Base-by-base conservation (phyloP, 2,888 invertebrate species). In the Cephus pulcher region DNA sequence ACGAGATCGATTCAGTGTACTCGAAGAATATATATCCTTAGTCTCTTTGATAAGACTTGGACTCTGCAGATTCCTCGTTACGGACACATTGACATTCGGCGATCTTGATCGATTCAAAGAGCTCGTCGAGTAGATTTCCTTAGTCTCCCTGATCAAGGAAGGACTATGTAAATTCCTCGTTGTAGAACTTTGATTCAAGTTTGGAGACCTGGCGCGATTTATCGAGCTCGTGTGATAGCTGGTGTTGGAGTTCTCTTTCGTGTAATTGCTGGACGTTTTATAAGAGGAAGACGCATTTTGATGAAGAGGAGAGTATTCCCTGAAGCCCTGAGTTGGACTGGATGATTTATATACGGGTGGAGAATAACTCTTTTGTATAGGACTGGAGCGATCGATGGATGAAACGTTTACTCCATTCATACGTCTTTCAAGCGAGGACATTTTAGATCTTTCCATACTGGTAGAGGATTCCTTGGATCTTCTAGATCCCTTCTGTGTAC, bases 401-500 rank as follows among this genome's bases (percentile, higher is more conserved):
- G 85, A 82, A 0, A 84, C 81, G 74, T 88, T 90, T 32, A 88
- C 32, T 1, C 89, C 90, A 74, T 90, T 91, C 86, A 88, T 89
- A 73, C 88, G 87, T 75, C 89, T 87, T 70, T 91, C 91, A 40
- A 89, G 74, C 0, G 91, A 89, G 1, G 90, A 89, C 6, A 88
- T 76, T 71, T 89, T 89, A 0, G 87, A 82, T 69, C 86, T 82
- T 4, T 89, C 90, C 12, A 85, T 79, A 33, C 85, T 89, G 12
- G 86, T 83, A 6, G 84, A 84, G 0, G 86, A 87, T 71, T 89
- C 89, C 73, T 86, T 88, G 0, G 89, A 90, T 37, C 89, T 85
- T 37, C 88, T 85, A 3, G 90, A 89, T 35, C 96, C 94, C 81
- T 94, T 95, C 80, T 93, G 94, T 0, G 96, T 95, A 33, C 97